These are phyloP conservation scores for Dasypolia templi DNA, from an alignment of 2,888 invertebrate genomes.

Conservation along the genomic window DNA sequence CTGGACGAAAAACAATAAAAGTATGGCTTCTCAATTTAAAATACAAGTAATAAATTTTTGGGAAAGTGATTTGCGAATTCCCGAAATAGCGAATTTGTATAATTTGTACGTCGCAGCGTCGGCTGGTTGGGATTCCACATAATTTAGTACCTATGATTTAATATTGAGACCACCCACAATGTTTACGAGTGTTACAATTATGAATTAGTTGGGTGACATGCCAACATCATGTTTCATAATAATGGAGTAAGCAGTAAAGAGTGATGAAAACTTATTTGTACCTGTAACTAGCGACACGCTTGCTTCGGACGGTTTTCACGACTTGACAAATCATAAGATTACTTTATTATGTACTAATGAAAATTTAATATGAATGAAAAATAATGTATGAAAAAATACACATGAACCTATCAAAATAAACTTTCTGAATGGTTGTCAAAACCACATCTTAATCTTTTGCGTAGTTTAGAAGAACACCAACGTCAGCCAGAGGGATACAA, in stretches of 20 bases:
- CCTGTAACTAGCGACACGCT: too few relatives aligned
- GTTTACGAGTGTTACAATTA: not conserved
- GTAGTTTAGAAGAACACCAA: too few relatives aligned
- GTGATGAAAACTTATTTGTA: too few relatives aligned
- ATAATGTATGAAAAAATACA: too few relatives aligned
- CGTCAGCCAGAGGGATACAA: too few relatives aligned
- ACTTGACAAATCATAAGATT: too few relatives aligned
- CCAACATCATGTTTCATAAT: not conserved
- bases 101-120: not conserved
- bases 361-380: too few relatives aligned
- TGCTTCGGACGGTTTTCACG: too few relatives aligned
- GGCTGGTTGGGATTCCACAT: conserved; percentile 3
- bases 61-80: conserved; percentile 14
- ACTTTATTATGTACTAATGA: too few relatives aligned
- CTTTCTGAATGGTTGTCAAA: too few relatives aligned
- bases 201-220: not conserved
- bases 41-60: conserved; percentile 2
- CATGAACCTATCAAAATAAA: too few relatives aligned
- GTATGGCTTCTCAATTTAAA: not conserved
- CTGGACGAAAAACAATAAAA: not conserved
- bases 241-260: not conserved
- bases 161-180: not conserved
- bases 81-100: not conserved
- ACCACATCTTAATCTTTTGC: too few relatives aligned
- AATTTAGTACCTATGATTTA: not conserved